Evolutionary conservation across 2,113 vertebrate genomes (phyloP).

Genomic region (Colossoma macropomum): DNA sequence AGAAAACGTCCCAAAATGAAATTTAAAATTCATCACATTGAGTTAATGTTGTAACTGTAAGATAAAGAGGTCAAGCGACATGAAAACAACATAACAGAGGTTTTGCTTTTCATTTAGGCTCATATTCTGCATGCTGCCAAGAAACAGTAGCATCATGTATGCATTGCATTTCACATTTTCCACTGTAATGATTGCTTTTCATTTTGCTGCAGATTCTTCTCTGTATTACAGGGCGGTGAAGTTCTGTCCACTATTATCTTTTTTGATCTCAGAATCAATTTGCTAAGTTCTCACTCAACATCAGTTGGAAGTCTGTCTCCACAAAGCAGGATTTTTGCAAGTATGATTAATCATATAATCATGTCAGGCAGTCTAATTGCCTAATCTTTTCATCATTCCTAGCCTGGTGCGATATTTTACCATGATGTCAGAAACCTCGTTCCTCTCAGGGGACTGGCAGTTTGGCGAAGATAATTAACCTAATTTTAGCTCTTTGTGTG

Average conservation of each 20-base stretch:
- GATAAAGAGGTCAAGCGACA: too few species aligned
- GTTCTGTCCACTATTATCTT: not conserved
- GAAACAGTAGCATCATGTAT: too few species aligned
- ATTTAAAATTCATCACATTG: too few species aligned
- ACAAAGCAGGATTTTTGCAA: not conserved
- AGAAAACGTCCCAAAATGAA: too few species aligned
- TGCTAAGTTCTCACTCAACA: constrained; percentile 3
- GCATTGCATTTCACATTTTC: too few species aligned
- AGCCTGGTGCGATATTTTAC: constrained; percentile 35
- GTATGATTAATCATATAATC: constrained; percentile 7
- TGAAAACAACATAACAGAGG: too few species aligned
- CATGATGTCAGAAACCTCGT: constrained; percentile 49
- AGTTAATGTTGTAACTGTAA: too few species aligned
- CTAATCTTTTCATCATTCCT: constrained; percentile 32
- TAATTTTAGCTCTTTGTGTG: constrained; percentile 67
- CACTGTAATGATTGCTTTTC: too few species aligned
- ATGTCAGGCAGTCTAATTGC: not conserved
- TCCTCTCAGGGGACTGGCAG: constrained; percentile 57
- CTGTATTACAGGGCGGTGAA: not conserved
- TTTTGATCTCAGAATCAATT: not conserved
- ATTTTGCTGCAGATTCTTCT: too few species aligned
- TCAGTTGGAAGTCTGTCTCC: not conserved
- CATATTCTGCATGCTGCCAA: too few species aligned
- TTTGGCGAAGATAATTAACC: constrained; percentile 65
- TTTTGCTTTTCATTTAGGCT: too few species aligned